Base-by-base conservation (phyloP, 2,888 invertebrate genomes). In the Harpagoxenus sublaevis region DNA sequence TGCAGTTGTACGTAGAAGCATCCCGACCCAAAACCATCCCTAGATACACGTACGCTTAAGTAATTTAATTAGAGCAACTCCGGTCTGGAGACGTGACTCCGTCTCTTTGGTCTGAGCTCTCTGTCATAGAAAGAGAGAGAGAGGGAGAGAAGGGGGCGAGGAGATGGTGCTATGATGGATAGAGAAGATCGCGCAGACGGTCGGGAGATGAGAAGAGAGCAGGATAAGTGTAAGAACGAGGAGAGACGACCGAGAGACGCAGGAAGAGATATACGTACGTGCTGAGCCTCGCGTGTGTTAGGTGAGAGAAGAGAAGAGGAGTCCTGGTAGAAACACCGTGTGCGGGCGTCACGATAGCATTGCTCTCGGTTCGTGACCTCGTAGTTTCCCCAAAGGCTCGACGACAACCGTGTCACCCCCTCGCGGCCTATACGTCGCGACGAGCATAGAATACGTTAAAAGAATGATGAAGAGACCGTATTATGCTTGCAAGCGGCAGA, bases 11-110 rank as follows among this genome's bases (percentile, higher is more conserved):
- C 88, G 90, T 88, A 88, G 88, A 84, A 89, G 91, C 91, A 92
- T 91, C 91, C 90, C 90, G 89, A 90, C 85, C 90, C 88, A 86
- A 92, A 93, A 92, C 92, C 93, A 92, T 91, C 92, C 92, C 91
- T 89, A 90, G 93, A 94, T 94, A 94, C 94, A 95, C 95, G 95
- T 94, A 94, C 95, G 94, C 94, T 94, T 95, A 94, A 94, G 95
- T 95, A 95, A 95, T 95, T 95, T 94, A 95, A 95, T 95, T 95
- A 95, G 95, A 94, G 94, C 94, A 94, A 94, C 94, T 94, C 94
- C 92, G 93, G 93, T 91, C 93, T 94, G 91, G 91, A 94, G 94
- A 94, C 94, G 94, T 94, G 94, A 94, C 94, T 94, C 91, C 92
- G 94, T 94, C 94, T 93, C 93, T 92, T 93, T 93, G 84, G 92